A percentile compares a stretch with the other conserved stretches of the same genome.
phyloP scores from a whole-genome alignment of 2,113 vertebrate genomes.

The Sigmodon hispidus region DNA sequence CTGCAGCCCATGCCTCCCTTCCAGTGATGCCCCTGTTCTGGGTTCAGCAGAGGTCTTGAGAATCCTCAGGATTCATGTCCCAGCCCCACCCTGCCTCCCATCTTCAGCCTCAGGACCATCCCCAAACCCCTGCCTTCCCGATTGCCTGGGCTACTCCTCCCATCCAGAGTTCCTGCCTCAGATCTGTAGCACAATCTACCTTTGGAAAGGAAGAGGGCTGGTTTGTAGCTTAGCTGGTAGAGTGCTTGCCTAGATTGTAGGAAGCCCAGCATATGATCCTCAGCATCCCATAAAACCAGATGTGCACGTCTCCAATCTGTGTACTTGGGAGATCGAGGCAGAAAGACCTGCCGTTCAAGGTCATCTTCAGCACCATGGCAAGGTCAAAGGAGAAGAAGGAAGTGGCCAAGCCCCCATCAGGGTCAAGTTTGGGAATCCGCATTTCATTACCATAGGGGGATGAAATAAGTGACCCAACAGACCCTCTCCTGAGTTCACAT shows the following conservation, averaged over 20 bases:
- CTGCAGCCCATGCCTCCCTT: not conserved
- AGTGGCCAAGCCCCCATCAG: constrained; percentile 86
- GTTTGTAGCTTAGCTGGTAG: not conserved
- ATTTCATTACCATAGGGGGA: constrained; percentile 89
- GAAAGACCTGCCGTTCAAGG: too few species aligned
- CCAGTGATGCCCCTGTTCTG: not conserved
- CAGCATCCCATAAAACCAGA: not conserved
- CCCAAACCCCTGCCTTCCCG: not conserved
- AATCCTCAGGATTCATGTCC: fast-evolving
- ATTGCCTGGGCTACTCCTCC: not conserved
- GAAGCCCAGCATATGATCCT: not conserved
- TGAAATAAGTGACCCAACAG: constrained; percentile 82
- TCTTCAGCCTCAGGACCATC: not conserved
- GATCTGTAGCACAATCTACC: not conserved
- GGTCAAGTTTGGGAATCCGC: constrained; percentile 90
- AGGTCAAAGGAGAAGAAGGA: not conserved
- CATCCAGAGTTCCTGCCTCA: not conserved
- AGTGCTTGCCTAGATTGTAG: not conserved
- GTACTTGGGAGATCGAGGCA: not conserved
- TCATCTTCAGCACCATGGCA: not conserved
- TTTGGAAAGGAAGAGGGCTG: not conserved
- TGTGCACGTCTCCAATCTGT: not conserved
- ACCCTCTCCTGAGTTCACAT: constrained; percentile 62
- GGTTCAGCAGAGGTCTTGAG: not conserved
- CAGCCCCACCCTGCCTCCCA: fast-evolving